These are phyloP conservation scores for Thera obeliscata DNA, from an alignment of 2,888 invertebrate species.

Conservation along the genomic window DNA sequence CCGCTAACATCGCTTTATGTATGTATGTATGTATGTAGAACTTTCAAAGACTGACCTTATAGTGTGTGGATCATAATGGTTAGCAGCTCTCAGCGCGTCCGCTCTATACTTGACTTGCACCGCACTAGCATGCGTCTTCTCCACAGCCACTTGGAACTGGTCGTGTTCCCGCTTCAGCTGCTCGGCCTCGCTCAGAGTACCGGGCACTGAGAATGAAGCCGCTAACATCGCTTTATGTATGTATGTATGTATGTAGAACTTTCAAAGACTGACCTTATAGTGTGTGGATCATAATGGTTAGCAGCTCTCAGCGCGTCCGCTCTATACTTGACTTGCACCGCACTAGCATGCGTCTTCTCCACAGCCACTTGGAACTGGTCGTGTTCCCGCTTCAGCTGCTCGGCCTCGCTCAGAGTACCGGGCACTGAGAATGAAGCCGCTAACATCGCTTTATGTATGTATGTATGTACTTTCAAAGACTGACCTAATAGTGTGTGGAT, in stretches of 20 bases:
- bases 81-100: conserved; percentile 96
- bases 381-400: conserved; percentile 96
- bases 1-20: conserved; percentile 90
- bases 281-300: conserved; percentile 97
- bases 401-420: conserved; percentile 95
- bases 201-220: conserved; percentile 96
- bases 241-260: too few relatives aligned
- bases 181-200: conserved; percentile 95
- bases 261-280: conserved; percentile 83
- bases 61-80: conserved; percentile 96
- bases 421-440: conserved; percentile 97
- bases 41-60: conserved; percentile 78
- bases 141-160: conserved; percentile 97
- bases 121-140: conserved; percentile 98
- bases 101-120: conserved; percentile 97
- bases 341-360: conserved; percentile 98
- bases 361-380: conserved; percentile 98
- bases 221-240: conserved; percentile 89
- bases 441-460: conserved; percentile 86
- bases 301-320: conserved; percentile 97
- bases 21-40: too few relatives aligned
- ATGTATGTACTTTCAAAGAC: too few relatives aligned
- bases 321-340: conserved; percentile 96
- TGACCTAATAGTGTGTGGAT: conserved; percentile 92
- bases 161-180: conserved; percentile 97